A percentile compares a stretch with the other conserved stretches of the same genome.
Evolutionary conservation across 2,797 vertebrate genomes (phyloP).

Genomic region (Megalops cyprinoides): DNA sequence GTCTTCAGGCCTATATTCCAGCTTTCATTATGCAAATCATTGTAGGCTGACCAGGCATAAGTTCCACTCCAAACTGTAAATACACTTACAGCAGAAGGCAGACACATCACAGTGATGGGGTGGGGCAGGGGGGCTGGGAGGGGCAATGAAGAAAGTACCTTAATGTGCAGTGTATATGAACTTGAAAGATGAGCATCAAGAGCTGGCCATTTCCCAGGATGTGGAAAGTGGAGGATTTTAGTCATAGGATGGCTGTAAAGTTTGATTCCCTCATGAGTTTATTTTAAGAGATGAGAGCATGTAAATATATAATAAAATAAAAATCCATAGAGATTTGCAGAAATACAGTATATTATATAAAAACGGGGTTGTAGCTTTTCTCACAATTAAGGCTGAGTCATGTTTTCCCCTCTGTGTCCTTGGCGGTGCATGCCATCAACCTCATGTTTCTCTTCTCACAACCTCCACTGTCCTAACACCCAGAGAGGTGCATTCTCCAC

Average conservation of each 20-base stretch:
- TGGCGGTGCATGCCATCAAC: not conserved
- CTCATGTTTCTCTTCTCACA: conserved; percentile 1
- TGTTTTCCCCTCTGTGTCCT: conserved; percentile 52
- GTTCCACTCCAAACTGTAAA: too few relatives aligned
- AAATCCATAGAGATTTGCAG: conserved; percentile 53
- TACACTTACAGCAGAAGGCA: too few relatives aligned
- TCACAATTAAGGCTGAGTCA: conserved; percentile 51
- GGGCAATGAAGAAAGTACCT: not conserved
- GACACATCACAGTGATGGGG: too few relatives aligned
- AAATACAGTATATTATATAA: conserved; percentile 34
- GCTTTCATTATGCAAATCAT: too few relatives aligned
- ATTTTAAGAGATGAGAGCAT: conserved; percentile 53
- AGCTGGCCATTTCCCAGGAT: conserved; percentile 17
- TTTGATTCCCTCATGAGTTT: conserved; percentile 55
- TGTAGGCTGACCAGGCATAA: too few relatives aligned
- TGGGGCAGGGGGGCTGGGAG: too few relatives aligned
- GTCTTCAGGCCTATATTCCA: too few relatives aligned
- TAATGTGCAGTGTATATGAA: not conserved
- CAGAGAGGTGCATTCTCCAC: not conserved
- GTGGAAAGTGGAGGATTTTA: conserved; percentile 48
- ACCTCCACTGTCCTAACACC: not conserved
- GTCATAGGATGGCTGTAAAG: conserved; percentile 46
- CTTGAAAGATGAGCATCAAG: conserved; percentile 1
- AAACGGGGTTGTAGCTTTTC: conserved; percentile 32
- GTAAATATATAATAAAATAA: conserved; percentile 52